Evolutionary conservation across 2,797 vertebrate species (phyloP), one percentile per base, ranked within the genome.

Genomic region (Acrossocheilus wenchowensis): DNA sequence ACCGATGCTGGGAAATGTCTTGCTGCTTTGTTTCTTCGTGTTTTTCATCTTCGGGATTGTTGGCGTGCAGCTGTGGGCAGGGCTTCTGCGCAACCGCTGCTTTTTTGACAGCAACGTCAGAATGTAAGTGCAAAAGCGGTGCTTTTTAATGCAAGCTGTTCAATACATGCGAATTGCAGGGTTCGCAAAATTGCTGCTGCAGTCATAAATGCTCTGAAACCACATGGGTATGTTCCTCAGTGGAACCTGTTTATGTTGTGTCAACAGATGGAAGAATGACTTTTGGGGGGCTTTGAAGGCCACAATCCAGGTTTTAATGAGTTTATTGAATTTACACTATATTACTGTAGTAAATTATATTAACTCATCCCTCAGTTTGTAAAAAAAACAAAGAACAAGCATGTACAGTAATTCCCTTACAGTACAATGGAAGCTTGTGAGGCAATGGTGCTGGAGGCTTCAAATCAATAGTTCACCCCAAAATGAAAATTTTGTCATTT

Each of bases 1-100:
- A 91, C 98, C 98, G 87, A 99, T 99, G 98, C 95, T 99, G 87
- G 98, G 98, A 92, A 99, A 99, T 4, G 98, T 99, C 86, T 96
- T 99, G 85, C 95, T 98, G 68, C 95, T 99, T 43, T 99, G 98
- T 93, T 99, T 99, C 95, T 99, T 99, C 6, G 98, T 99, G 91
- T 99, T 99, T 94, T 99, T 99, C 95, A 98, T 99, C 93, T 99
- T 99, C 0, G 98, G 98, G 82, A 98, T 99, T 0, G 97, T 99
- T 0, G 98, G 97, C 0, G 98, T 99, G 62, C 98, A 99, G 95
- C 96, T 99, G 84, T 99, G 98, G 98, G 97, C 98, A 0, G 98
- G 98, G 79, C 95, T 99, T 62, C 96, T 99, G 87, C 95, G 98
- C 86, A 98, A 99, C 94, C 95, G 98, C 74, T 99, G 98, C 91